These are phyloP conservation scores for Melopsittacus undulatus DNA, from an alignment of 2,797 vertebrate species.

Conservation along the genomic window DNA sequence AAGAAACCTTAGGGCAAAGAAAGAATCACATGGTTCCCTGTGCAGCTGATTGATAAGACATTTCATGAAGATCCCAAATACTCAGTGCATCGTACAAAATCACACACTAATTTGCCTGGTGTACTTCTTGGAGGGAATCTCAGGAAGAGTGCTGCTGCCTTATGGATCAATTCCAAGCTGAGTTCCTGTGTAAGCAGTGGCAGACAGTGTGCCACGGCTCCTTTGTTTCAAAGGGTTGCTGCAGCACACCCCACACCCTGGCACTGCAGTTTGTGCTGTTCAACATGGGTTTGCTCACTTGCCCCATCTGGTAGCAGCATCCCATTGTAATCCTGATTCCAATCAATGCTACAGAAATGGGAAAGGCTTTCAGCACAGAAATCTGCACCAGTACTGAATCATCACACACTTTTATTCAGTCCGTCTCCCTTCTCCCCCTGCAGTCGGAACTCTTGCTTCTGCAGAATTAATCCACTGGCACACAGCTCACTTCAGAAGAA, in stretches of 20 bases:
- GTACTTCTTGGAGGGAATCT: not conserved
- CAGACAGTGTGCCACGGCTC: not conserved
- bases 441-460: not conserved
- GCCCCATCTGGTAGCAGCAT: not conserved
- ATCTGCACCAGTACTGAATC: not conserved
- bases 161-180: not conserved
- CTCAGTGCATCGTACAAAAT: not conserved
- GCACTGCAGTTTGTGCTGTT: not conserved
- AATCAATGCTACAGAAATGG: not conserved
- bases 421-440: not conserved
- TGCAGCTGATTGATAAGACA: not conserved
- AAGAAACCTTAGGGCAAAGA: not conserved
- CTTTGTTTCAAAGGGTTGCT: slow-evolving; percentile 7
- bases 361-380: not conserved
- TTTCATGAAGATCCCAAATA: not conserved
- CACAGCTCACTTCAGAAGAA: not conserved
- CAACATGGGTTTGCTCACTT: not conserved
- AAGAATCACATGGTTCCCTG: not conserved
- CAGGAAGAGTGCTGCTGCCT: not conserved
- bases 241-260: not conserved
- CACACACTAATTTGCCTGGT: not conserved
- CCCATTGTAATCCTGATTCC: not conserved
- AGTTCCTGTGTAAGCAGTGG: not conserved
- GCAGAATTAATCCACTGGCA: not conserved
- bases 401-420: not conserved